Percentiles rank a stretch among this genome's conserved stretches.
These are phyloP conservation scores for Bungarus multicinctus DNA, from an alignment of 2,113 vertebrate genomes.

Conservation along the genomic window DNA sequence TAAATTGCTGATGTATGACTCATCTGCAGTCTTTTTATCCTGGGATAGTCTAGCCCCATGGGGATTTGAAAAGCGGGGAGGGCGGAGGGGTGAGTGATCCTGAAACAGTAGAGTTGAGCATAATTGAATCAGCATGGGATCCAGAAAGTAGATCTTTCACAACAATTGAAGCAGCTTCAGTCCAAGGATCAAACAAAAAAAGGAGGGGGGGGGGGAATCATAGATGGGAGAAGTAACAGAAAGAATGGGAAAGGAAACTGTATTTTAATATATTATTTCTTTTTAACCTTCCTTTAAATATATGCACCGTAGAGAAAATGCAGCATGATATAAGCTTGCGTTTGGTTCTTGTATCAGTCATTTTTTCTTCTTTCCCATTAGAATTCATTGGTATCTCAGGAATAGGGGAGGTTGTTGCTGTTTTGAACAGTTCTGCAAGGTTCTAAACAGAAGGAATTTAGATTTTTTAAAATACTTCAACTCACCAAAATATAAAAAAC, in stretches of 20 bases:
- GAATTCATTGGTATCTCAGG: background rate
- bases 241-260: background rate
- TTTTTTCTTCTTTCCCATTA: background rate
- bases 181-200: background rate
- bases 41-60: conserved; percentile 51
- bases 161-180: background rate
- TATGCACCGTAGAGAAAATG: background rate
- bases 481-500: background rate
- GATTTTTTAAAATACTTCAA: background rate
- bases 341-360: background rate
- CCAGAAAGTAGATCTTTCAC: background rate
- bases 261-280: background rate
- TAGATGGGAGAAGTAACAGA: background rate
- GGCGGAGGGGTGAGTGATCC: background rate
- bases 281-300: background rate
- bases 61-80: conserved; percentile 45
- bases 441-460: background rate
- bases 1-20: conserved; percentile 74
- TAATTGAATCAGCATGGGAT: background rate
- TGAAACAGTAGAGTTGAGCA: background rate
- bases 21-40: conserved; percentile 69
- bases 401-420: background rate
- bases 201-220: background rate
- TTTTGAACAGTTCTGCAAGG: background rate
- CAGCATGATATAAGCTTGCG: background rate